Base-by-base conservation (phyloP, 2,113 vertebrate species). In the Campylomormyrus numenius region DNA sequence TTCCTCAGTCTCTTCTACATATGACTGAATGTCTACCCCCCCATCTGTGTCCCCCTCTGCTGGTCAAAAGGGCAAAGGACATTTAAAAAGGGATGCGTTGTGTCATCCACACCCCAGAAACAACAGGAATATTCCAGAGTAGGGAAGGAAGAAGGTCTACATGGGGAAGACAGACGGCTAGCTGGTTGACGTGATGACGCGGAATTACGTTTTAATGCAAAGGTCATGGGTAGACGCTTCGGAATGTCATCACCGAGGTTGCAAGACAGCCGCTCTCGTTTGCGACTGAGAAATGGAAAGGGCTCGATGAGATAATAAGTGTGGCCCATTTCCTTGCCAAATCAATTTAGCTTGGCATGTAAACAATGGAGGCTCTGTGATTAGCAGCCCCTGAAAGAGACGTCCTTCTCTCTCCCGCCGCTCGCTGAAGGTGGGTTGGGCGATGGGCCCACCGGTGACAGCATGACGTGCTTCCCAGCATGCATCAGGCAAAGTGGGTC, bases 311-410 rank as follows among this genome's bases (percentile, higher is more conserved):
- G 90, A 93, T 90, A 89, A 93, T 92, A 91, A 92, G 85, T 80
- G 89, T 87, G 92, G 91, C 93, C 92, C 93, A 87, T 91, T 90
- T 92, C 89, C 89, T 92, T 52, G 56, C 80, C 90, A 94, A 95
- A 95, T 94, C 91, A 87, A 93, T 96, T 96, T 95, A 91, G 77
- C 93, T 94, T 95, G 94, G 95, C 95, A 92, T 90, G 89, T 6
- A 89, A 86, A 91, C 94, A 91, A 93, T 92, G 87, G 88, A 92
- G 91, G 91, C 93, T 94, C 24, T 93, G 91, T 94, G 87, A 90
- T 90, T 56, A 48, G 80, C 66, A 45, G 53, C 84, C 46, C 19
- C 83, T 62, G 85, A 88, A 89, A 90, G 45, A 85, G 88, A 74
- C 87, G 21, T 74, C 85, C 88, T 90, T 39, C 39, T 89, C 35